Evolutionary conservation across 2,888 invertebrate genomes (phyloP).

Genomic region (Pachymerium ferrugineum): DNA sequence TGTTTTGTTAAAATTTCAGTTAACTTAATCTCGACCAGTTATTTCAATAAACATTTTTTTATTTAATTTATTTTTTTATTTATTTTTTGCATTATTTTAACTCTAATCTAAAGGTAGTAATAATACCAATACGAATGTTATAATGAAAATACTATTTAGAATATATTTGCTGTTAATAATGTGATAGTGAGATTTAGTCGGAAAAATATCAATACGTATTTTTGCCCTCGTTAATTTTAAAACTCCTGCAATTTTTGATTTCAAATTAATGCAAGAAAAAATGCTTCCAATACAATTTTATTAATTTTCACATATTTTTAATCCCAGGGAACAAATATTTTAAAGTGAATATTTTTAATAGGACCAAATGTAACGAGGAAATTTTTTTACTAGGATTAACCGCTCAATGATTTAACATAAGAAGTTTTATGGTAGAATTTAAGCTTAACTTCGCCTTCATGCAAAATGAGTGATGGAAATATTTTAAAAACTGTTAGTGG

Average conservation of each 20-base stretch:
- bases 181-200: neutral
- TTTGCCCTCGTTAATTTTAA: neutral
- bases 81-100: too few species aligned
- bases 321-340: slow-evolving; percentile 5
- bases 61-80: too few species aligned
- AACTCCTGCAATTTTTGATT: slow-evolving; percentile 2
- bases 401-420: neutral
- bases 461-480: neutral
- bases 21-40: too few species aligned
- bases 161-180: neutral
- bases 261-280: neutral
- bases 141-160: too few species aligned
- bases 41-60: too few species aligned
- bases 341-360: neutral
- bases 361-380: too few species aligned
- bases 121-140: too few species aligned
- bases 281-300: neutral
- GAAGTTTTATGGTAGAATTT: neutral
- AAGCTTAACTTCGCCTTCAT: neutral
- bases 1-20: too few species aligned
- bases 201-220: neutral
- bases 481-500: neutral
- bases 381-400: slow-evolving; percentile 13
- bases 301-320: neutral
- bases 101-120: too few species aligned